Percentiles rank a stretch among this genome's conserved stretches.
These are phyloP conservation scores for Popillia japonica DNA, from an alignment of 1,140 invertebrate genomes.

Conservation along the genomic window DNA sequence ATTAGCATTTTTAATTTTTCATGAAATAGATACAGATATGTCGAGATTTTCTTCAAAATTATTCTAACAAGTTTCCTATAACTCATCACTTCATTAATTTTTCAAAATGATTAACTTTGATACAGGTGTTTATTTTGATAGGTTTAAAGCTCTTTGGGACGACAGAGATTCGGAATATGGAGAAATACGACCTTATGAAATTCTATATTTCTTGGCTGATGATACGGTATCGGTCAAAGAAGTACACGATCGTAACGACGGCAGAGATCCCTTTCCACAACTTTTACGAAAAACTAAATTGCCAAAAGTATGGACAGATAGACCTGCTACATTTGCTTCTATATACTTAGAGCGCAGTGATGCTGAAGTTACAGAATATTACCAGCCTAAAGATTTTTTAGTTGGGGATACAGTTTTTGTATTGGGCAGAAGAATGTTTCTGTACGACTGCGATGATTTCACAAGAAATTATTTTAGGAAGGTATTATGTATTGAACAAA, in stretches of 20 bases:
- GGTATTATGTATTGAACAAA: slow-evolving; percentile 56
- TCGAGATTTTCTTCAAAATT: too few relatives aligned
- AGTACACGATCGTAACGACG: slow-evolving; percentile 72
- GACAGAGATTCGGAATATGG: slow-evolving; percentile 72
- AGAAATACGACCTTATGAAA: slow-evolving; percentile 68
- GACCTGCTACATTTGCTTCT: slow-evolving; percentile 66
- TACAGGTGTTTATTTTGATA: slow-evolving; percentile 54
- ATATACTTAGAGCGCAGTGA: slow-evolving; percentile 71
- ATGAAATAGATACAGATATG: too few relatives aligned
- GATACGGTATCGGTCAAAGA: slow-evolving; percentile 82
- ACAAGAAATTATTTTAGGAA: slow-evolving; percentile 74
- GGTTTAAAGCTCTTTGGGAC: slow-evolving; percentile 83
- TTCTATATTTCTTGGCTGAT: slow-evolving; percentile 82
- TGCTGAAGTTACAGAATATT: slow-evolving; percentile 78
- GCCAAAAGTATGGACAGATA: slow-evolving; percentile 72
- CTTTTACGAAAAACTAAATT: slow-evolving; percentile 79
- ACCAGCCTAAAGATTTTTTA: slow-evolving; percentile 77
- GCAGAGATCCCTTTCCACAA: slow-evolving; percentile 76
- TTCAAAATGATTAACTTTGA: too few relatives aligned
- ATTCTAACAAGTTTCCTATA: too few relatives aligned
- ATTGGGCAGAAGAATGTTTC: slow-evolving; percentile 73
- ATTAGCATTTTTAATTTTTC: too few relatives aligned
- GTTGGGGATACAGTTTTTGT: slow-evolving; percentile 76
- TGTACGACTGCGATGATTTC: slow-evolving; percentile 82
- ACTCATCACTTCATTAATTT: too few relatives aligned